phyloP scores from a whole-genome alignment of 1,140 invertebrate genomes.

The Zaprionus inermis region DNA sequence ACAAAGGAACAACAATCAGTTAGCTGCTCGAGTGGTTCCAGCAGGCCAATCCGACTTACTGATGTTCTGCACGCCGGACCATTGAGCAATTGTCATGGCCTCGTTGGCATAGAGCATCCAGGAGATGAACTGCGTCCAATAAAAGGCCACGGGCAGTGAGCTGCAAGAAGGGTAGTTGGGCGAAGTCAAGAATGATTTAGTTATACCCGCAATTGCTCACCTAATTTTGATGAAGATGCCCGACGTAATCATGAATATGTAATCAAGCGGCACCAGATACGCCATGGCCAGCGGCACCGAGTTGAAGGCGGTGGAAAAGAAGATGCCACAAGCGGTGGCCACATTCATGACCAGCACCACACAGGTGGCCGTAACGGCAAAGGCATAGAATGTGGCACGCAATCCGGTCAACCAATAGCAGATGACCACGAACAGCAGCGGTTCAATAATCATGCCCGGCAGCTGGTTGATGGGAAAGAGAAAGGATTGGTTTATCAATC shows the following conservation, averaged over 20 bases:
- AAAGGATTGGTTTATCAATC: too few relatives aligned
- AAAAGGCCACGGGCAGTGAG: conserved; percentile 90
- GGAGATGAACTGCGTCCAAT: conserved; percentile 94
- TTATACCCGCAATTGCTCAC: conserved; percentile 84
- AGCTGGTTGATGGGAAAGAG: conserved; percentile 85
- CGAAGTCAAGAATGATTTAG: not conserved
- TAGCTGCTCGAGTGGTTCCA: not conserved
- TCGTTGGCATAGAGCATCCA: conserved; percentile 97
- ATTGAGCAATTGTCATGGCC: conserved; percentile 92
- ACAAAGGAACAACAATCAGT: not conserved
- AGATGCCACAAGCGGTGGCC: conserved; percentile 93
- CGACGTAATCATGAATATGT: conserved; percentile 94
- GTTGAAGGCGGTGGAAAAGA: conserved; percentile 93
- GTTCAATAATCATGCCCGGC: conserved; percentile 91
- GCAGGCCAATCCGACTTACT: conserved; percentile 86
- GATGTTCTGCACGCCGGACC: conserved; percentile 90
- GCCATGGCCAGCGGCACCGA: conserved; percentile 92
- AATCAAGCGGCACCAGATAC: conserved; percentile 94
- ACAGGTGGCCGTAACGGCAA: conserved; percentile 88
- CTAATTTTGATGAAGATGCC: conserved; percentile 93
- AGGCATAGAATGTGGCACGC: conserved; percentile 87
- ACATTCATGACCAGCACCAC: conserved; percentile 91
- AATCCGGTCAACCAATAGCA: conserved; percentile 92
- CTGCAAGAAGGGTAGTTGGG: conserved; percentile 84
- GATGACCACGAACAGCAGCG: conserved; percentile 90